phyloP scores from a whole-genome alignment of 2,888 invertebrate genomes.

The Erannis defoliaria region DNA sequence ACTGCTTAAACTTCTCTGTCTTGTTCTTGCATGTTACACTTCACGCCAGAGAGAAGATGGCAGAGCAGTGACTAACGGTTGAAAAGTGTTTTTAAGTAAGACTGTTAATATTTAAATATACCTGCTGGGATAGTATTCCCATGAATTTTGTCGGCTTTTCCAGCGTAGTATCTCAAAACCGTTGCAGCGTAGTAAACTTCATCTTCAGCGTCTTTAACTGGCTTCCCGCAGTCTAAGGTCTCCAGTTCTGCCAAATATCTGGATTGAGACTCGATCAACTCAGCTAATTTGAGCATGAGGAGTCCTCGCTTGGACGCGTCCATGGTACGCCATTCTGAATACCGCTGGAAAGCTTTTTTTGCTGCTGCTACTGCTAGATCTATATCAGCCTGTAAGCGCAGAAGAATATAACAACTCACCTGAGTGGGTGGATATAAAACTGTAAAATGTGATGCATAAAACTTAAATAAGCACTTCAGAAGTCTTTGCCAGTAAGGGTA shows the following conservation, averaged over 20 bases:
- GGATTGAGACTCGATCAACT: slow-evolving; percentile 91
- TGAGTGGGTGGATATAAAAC: too few species aligned
- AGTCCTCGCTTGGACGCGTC: slow-evolving; percentile 93
- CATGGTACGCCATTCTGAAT: slow-evolving; percentile 92
- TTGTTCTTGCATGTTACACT: too few species aligned
- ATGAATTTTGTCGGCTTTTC: slow-evolving; percentile 96
- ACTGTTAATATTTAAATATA: slow-evolving; percentile 46
- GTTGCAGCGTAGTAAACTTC: slow-evolving; percentile 89
- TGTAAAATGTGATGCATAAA: neutral
- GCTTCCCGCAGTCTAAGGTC: slow-evolving; percentile 98
- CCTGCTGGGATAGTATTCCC: slow-evolving; percentile 91
- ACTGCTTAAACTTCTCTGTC: too few species aligned
- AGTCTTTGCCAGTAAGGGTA: neutral
- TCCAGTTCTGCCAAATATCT: slow-evolving; percentile 94
- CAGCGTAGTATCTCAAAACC: slow-evolving; percentile 94
- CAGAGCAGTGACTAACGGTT: too few species aligned
- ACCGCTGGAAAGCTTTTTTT: slow-evolving; percentile 90
- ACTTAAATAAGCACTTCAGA: neutral
- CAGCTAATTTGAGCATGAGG: slow-evolving; percentile 91
- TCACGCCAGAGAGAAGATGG: too few species aligned
- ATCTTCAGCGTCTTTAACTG: slow-evolving; percentile 90
- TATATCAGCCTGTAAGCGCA: slow-evolving; percentile 89
- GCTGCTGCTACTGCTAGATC: slow-evolving; percentile 94
- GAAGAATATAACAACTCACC: neutral
- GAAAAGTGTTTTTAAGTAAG: too few species aligned